Evolutionary conservation across 2,888 invertebrate genomes (phyloP), one percentile per base, ranked within the genome.

Genomic region (Heteromyza rotundicornis): DNA sequence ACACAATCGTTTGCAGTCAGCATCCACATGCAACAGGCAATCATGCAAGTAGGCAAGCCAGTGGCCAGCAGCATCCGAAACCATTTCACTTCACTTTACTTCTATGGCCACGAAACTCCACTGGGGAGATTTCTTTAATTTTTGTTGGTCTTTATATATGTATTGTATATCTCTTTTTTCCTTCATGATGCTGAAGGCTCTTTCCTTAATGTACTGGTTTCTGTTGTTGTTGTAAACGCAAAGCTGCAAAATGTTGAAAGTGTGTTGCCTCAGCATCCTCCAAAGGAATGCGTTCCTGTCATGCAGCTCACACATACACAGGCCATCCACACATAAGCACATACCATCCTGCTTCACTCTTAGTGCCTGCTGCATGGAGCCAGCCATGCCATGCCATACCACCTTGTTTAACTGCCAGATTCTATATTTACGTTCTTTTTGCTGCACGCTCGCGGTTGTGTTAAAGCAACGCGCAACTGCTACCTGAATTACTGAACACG

Each of bases 401-500:
- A 5, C 5, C 23, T 24, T 57, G 35, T 62, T 68, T 64, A 40
- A 40, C 40, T 40, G 8, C 40, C 40, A 40, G 40, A 40, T 40
- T 40, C 40, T 40, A 40, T 10, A 40, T 40, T 40, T 40, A 40
- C 40, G 65, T 65, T 69, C 20, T 51, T 27, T 23, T 50, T 61
- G 59, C 59, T 66, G 64, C 50, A 24, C 68, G 66, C 73, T 71
- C 77, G 77, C 78, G 65, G 63, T 79, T 79, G 78, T 78, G 79
- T 80, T 78, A 78, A 78, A 78, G 78, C 80, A 80, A 79, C 77
- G 74, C 70, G 77, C 77, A 74, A 77, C 78, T 71, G 78, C 78
- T 79, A 79, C 79, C 79, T 79, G 79, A 80, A 79, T 79, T 79
- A 79, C 80, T 79, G 80, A 79, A 80, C 79, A 79, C 79, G 79